A percentile compares a stretch with the other conserved stretches of the same genome.
These are phyloP conservation scores for Rhynchophorus ferrugineus DNA, from an alignment of 1,140 invertebrate species.

Conservation along the genomic window DNA sequence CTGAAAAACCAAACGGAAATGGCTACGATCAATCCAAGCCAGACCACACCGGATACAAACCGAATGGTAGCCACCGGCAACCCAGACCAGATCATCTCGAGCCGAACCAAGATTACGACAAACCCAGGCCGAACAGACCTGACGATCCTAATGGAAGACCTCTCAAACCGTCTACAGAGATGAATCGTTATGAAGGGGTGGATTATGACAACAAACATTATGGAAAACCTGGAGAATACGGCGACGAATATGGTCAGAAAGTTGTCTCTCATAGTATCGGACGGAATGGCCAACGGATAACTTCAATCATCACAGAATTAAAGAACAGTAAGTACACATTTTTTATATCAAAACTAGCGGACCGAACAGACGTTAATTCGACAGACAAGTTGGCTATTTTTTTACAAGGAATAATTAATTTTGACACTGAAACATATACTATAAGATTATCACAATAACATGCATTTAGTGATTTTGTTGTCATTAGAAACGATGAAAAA, in stretches of 20 bases:
- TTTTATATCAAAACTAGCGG: not conserved
- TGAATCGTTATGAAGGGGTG: slow-evolving; percentile 14
- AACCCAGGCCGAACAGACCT: not conserved
- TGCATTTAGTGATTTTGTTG: no score
- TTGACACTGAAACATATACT: no score
- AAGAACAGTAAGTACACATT: slow-evolving; percentile 30
- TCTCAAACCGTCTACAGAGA: slow-evolving; percentile 8
- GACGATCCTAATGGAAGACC: slow-evolving; percentile 1
- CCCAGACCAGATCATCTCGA: not conserved
- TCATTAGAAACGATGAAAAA: no score
- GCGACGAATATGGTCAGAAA: slow-evolving; percentile 11
- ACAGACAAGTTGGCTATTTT: no score
- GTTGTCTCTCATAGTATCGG: slow-evolving; percentile 30
- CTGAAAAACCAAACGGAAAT: not conserved
- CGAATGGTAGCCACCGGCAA: not conserved
- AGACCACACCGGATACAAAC: not conserved
- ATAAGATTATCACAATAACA: no score
- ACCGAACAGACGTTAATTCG: no score
- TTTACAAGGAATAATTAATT: no score
- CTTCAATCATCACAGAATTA: slow-evolving; percentile 37
- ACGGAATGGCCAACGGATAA: slow-evolving; percentile 33
- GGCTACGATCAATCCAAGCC: not conserved
- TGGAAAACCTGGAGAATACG: slow-evolving; percentile 13
- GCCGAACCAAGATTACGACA: not conserved
- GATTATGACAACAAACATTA: slow-evolving; percentile 17